phyloP scores from a whole-genome alignment of 2,797 vertebrate genomes.

The Gymnopithys bicolor region DNA sequence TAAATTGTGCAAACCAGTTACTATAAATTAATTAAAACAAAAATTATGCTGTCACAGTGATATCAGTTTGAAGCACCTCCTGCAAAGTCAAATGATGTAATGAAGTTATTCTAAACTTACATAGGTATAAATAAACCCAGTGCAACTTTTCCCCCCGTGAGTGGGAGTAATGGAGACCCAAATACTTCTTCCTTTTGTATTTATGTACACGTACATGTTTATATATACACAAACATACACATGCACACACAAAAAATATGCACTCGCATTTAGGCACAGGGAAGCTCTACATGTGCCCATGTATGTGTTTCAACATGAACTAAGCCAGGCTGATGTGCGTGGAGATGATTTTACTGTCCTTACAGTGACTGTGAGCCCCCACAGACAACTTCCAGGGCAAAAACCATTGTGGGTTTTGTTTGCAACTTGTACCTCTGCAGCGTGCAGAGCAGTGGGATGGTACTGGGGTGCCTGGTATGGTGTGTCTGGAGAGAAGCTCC shows the following conservation, averaged over 20 bases:
- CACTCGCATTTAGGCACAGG: background rate
- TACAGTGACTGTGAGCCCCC: background rate
- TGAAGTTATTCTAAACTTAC: constrained; percentile 12
- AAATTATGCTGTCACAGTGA: constrained; percentile 12
- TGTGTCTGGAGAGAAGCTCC: background rate
- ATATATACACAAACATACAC: background rate
- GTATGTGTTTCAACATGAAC: background rate
- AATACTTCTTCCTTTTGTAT: background rate
- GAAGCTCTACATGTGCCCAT: background rate
- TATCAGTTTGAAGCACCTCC: constrained; percentile 10
- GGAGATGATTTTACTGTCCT: background rate
- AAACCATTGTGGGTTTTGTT: background rate
- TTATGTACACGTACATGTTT: background rate
- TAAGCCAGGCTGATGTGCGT: background rate
- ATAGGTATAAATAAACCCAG: background rate
- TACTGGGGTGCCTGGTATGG: background rate
- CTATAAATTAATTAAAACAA: constrained; percentile 20
- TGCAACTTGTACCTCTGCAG: background rate
- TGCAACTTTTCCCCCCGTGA: background rate
- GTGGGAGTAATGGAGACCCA: background rate
- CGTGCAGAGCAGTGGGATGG: background rate
- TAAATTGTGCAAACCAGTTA: constrained; percentile 28
- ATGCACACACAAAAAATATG: background rate
- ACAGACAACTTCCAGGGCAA: background rate
- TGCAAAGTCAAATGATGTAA: background rate